phyloP scores from a whole-genome alignment of 2,797 vertebrate species.

The Epinephelus coioides region DNA sequence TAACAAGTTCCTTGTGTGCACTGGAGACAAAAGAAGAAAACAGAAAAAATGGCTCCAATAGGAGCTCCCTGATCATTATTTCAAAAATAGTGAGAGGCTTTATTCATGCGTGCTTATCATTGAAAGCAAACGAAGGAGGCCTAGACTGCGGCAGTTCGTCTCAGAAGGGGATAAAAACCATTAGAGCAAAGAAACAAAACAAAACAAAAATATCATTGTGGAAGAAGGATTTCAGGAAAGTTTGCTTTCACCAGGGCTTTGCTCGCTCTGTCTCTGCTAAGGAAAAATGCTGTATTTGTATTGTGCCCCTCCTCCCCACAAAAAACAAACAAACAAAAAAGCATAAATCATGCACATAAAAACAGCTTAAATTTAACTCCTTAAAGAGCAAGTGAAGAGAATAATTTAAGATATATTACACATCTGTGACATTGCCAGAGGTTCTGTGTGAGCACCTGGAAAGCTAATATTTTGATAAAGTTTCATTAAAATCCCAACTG shows the following conservation, averaged over 20 bases:
- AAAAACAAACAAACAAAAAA: not conserved
- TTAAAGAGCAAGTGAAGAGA: slow-evolving; percentile 45
- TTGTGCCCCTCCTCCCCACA: not conserved
- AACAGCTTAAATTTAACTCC: slow-evolving; percentile 36
- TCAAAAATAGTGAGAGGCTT: slow-evolving; percentile 65
- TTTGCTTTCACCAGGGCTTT: slow-evolving; percentile 50
- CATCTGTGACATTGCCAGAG: slow-evolving; percentile 60
- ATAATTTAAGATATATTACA: slow-evolving; percentile 63
- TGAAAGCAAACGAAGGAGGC: slow-evolving; percentile 61
- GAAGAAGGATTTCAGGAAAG: slow-evolving; percentile 51
- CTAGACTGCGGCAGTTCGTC: slow-evolving; percentile 59
- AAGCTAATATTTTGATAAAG: slow-evolving; percentile 81
- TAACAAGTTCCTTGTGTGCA: slow-evolving; percentile 54
- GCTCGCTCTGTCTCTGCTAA: slow-evolving; percentile 16
- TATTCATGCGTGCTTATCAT: slow-evolving; percentile 66
- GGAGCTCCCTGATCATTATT: slow-evolving; percentile 65
- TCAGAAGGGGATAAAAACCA: slow-evolving; percentile 67
- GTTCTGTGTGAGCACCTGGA: slow-evolving; percentile 61
- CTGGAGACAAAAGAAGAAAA: slow-evolving; percentile 2
- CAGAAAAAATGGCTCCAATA: slow-evolving; percentile 32
- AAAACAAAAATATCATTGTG: slow-evolving; percentile 60
- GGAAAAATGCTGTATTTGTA: slow-evolving; percentile 47
- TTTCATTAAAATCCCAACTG: slow-evolving; percentile 83
- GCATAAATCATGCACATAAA: slow-evolving; percentile 32
- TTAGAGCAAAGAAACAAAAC: slow-evolving; percentile 63